A percentile compares a stretch with the other conserved stretches of the same genome.
phyloP scores from a whole-genome alignment of 2,797 vertebrate genomes.

The Antrozous pallidus region DNA sequence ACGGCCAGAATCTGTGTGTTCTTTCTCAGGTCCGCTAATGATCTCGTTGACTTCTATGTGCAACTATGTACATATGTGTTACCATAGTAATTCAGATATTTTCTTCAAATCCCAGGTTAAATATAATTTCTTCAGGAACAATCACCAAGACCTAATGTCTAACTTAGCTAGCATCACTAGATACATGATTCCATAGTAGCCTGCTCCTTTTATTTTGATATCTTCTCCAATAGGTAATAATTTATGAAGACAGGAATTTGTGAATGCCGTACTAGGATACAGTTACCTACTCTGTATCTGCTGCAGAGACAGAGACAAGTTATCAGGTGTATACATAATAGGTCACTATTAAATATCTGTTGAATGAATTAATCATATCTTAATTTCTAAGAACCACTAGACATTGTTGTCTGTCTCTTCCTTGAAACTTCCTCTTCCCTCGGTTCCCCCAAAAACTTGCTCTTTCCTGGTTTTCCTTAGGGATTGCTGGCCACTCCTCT shows the following conservation, averaged over 20 bases:
- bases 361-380: neutral
- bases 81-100: neutral
- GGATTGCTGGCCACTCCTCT: neutral
- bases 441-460: neutral
- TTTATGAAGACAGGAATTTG: neutral
- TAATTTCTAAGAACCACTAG: neutral
- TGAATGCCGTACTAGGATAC: neutral
- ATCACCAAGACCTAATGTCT: neutral
- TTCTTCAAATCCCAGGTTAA: neutral
- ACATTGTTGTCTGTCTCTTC: neutral
- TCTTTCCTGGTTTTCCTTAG: neutral
- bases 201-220: neutral
- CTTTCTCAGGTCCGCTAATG: neutral
- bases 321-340: neutral
- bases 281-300: neutral
- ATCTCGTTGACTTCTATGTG: neutral
- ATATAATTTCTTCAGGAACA: neutral
- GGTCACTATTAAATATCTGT: neutral
- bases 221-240: neutral
- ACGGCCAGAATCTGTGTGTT: neutral
- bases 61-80: neutral
- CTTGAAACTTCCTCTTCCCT: neutral
- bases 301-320: neutral
- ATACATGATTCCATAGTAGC: neutral
- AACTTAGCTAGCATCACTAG: neutral